These are phyloP conservation scores for Synanceia verrucosa DNA, from an alignment of 2,797 vertebrate genomes.

Conservation along the genomic window DNA sequence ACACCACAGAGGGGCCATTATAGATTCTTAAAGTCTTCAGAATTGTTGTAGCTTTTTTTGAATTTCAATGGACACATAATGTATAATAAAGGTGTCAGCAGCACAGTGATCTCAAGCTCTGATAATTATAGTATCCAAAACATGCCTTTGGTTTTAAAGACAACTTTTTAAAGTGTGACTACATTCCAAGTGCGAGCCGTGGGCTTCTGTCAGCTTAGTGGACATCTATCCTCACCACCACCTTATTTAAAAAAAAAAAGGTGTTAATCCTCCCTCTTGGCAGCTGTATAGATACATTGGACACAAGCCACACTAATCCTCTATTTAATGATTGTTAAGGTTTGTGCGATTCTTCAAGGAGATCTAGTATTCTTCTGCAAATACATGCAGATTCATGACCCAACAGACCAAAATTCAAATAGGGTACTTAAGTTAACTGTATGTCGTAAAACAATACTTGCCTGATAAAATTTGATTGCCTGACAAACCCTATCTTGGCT, in stretches of 20 bases:
- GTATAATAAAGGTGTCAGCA: background rate
- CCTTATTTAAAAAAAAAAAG: constrained; percentile 60
- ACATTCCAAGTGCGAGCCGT: constrained; percentile 26
- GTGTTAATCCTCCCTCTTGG: constrained; percentile 68
- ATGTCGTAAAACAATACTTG: constrained; percentile 26
- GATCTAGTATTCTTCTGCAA: constrained; percentile 45
- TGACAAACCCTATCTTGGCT: constrained; percentile 11
- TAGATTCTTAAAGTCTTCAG: background rate
- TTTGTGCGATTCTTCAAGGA: constrained; percentile 40
- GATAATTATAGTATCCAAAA: constrained; percentile 22
- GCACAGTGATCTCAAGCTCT: background rate
- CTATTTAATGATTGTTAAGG: constrained; percentile 39
- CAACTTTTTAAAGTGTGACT: constrained; percentile 27
- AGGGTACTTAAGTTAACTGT: constrained; percentile 19
- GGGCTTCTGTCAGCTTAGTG: constrained; percentile 42
- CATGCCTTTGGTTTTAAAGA: constrained; percentile 12
- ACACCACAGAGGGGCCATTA: background rate
- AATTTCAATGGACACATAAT: background rate
- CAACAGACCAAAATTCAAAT: constrained; percentile 20
- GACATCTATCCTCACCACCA: constrained; percentile 42
- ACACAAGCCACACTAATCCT: constrained; percentile 46
- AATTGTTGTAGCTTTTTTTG: background rate
- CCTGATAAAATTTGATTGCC: constrained; percentile 11
- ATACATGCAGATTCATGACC: constrained; percentile 44
- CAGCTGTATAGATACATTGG: constrained; percentile 47